phyloP scores from a whole-genome alignment of 2,888 invertebrate genomes.

The Cylloceria caligata region DNA sequence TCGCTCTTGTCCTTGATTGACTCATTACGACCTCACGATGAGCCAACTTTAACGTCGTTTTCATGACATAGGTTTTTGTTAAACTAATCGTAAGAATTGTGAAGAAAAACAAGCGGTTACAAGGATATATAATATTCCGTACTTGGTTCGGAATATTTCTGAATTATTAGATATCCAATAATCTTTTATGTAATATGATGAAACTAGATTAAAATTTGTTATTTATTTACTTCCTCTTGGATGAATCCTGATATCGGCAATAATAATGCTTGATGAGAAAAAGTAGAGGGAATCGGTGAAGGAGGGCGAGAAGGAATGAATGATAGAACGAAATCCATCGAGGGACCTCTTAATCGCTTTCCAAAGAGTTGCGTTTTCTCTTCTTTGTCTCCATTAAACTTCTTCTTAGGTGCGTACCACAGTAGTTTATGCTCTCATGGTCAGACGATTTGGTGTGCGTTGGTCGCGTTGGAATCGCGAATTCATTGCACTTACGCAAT shows the following conservation, averaged over 20 bases:
- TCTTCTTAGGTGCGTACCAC: slow-evolving; percentile 33
- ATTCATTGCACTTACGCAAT: slow-evolving; percentile 29
- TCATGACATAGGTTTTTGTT: no score
- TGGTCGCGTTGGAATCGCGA: not conserved
- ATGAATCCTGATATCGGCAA: slow-evolving; percentile 5
- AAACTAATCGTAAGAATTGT: no score
- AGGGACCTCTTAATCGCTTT: slow-evolving; percentile 64
- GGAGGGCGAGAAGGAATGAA: slow-evolving; percentile 46
- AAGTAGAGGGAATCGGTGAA: not conserved
- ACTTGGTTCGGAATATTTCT: not conserved
- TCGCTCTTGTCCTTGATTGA: no score
- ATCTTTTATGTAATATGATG: not conserved
- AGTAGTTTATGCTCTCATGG: slow-evolving; percentile 20
- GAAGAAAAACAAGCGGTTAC: no score
- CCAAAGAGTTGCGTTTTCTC: slow-evolving; percentile 43
- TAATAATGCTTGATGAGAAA: slow-evolving; percentile 2
- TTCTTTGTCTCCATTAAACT: slow-evolving; percentile 58
- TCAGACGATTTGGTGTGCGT: not conserved
- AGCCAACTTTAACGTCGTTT: no score
- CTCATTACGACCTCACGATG: no score
- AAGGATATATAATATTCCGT: no score
- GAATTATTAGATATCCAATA: not conserved
- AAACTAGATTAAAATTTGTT: slow-evolving; percentile 1
- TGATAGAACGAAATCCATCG: slow-evolving; percentile 64
- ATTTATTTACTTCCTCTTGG: not conserved